A percentile compares a stretch with the other conserved stretches of the same genome.
These are phyloP conservation scores for Pipa parva DNA, from an alignment of 2,113 vertebrate genomes.

Conservation along the genomic window DNA sequence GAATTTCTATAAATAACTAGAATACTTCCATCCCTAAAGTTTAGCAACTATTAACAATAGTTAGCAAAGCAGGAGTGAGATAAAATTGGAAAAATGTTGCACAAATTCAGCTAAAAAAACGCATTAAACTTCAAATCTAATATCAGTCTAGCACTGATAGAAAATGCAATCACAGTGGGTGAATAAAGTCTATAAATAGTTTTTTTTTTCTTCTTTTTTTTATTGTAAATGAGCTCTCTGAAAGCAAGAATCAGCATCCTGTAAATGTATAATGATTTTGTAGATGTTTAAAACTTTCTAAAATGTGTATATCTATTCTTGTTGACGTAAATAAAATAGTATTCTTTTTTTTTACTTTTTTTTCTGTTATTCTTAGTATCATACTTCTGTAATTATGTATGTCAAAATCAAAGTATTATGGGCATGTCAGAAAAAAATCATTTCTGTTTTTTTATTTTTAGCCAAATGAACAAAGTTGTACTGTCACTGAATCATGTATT, in stretches of 20 bases:
- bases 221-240: too few relatives aligned
- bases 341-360: conserved; percentile 52
- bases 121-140: too few relatives aligned
- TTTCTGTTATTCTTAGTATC: conserved; percentile 44
- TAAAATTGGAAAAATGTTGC: too few relatives aligned
- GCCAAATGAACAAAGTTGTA: conserved; percentile 62
- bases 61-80: too few relatives aligned
- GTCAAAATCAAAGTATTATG: conserved; percentile 57
- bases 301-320: conserved; percentile 30
- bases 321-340: conserved; percentile 56
- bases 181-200: background rate
- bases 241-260: background rate
- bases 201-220: too few relatives aligned
- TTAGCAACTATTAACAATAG: too few relatives aligned
- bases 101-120: too few relatives aligned
- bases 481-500: conserved; percentile 56
- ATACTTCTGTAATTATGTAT: conserved; percentile 51
- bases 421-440: conserved; percentile 48
- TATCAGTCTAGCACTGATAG: too few relatives aligned
- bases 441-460: conserved; percentile 51
- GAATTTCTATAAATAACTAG: too few relatives aligned
- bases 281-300: conserved; percentile 7
- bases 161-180: too few relatives aligned
- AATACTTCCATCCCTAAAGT: too few relatives aligned
- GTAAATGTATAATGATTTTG: background rate